Conservation (phyloP, 2,113 vertebrate genomes). For the Aegotheles bennettii region DNA sequence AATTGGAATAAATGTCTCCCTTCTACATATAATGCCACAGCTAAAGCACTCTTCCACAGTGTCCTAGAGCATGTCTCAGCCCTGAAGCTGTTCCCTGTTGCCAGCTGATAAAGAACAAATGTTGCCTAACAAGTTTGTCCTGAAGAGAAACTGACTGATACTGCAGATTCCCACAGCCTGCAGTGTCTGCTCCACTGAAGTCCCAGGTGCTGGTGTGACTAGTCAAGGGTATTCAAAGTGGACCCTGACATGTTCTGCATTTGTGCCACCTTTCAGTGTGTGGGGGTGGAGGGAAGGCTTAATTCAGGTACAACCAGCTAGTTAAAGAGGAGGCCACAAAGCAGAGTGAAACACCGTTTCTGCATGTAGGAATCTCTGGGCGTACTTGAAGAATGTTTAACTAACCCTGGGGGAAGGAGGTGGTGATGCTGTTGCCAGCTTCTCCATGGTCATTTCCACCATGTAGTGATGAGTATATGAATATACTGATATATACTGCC, state of each 20-base stretch:
- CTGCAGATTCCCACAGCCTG: background rate
- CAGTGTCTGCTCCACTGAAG: background rate
- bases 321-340: background rate
- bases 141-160: background rate
- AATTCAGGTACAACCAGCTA: background rate
- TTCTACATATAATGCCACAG: background rate
- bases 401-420: background rate
- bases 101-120: background rate
- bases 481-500: too few relatives aligned
- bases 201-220: background rate
- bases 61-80: background rate
- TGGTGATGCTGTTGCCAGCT: background rate
- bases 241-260: background rate
- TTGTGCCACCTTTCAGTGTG: background rate
- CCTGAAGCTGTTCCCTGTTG: background rate
- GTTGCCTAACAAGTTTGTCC: background rate
- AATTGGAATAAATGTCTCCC: background rate
- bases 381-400: background rate
- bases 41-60: background rate
- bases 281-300: background rate
- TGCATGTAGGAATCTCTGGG: background rate
- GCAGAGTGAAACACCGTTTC: background rate
- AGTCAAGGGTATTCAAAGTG: background rate
- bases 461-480: accelerated
- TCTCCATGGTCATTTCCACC: background rate